Conservation (phyloP, 2,888 invertebrate genomes). For the Drosophila longiperda region DNA sequence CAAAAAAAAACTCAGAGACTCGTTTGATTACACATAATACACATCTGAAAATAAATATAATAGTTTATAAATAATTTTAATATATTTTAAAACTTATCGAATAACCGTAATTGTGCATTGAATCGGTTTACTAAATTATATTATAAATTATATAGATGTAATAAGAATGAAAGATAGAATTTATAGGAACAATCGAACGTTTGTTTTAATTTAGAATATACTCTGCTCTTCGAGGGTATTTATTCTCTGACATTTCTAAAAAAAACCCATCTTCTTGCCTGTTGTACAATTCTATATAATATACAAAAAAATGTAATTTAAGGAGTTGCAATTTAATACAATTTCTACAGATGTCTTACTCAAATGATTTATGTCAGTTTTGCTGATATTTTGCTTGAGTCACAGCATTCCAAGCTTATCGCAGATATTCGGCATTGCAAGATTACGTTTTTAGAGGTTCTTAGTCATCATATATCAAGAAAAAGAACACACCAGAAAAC, state of each 20-base stretch:
- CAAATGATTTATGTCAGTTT: neutral
- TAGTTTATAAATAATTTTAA: too few relatives aligned
- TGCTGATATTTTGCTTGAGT: neutral
- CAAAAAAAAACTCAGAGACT: neutral
- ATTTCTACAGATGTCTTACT: neutral
- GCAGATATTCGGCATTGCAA: neutral
- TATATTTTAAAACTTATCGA: neutral
- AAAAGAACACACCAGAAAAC: neutral
- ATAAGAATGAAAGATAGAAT: neutral
- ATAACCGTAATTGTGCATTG: neutral
- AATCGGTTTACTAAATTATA: neutral
- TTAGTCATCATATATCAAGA: neutral
- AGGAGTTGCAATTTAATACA: too few relatives aligned
- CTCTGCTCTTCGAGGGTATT: neutral
- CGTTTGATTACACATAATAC: neutral
- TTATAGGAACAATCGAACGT: too few relatives aligned
- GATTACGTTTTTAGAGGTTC: neutral
- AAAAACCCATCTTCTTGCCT: too few relatives aligned
- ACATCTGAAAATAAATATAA: neutral
- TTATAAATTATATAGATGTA: neutral
- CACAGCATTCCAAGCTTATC: neutral
- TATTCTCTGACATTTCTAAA: too few relatives aligned
- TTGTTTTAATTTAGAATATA: neutral
- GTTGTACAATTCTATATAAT: too few relatives aligned
- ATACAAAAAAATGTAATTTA: too few relatives aligned